Conservation (phyloP, 30 jellyfish, hydroid and myxozoan genomes). For the Haliclystus octoradiatus region DNA sequence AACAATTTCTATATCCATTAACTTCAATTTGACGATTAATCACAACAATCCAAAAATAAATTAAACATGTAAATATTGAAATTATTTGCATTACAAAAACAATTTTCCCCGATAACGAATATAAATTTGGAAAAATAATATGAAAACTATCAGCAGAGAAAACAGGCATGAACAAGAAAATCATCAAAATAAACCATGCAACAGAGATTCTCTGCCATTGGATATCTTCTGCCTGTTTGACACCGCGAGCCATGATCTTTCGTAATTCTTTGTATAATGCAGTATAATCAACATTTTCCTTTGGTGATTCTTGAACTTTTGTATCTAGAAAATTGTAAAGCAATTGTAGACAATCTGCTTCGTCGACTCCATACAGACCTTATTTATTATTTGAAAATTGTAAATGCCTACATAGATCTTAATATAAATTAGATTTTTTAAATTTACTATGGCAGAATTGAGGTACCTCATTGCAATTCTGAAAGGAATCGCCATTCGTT, state of each 20-base stretch:
- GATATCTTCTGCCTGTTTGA: slow-evolving; percentile 29
- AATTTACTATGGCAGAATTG: too few relatives aligned
- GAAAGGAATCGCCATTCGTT: too few relatives aligned
- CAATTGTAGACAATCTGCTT: neutral
- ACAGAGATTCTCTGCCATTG: slow-evolving; percentile 32
- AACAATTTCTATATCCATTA: slow-evolving; percentile 19
- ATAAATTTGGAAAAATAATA: slow-evolving; percentile 24
- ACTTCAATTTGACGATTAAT: slow-evolving; percentile 30
- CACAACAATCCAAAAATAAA: slow-evolving; percentile 42
- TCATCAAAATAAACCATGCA: slow-evolving; percentile 18
- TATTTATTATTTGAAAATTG: too few relatives aligned
- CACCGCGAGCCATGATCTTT: slow-evolving; percentile 29
- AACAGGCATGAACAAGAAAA: slow-evolving; percentile 37
- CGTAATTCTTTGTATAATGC: slow-evolving; percentile 10
- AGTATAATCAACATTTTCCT: neutral
- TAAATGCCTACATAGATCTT: too few relatives aligned
- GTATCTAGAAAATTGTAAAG: too few relatives aligned
- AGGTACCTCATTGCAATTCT: too few relatives aligned
- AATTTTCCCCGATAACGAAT: slow-evolving; percentile 28
- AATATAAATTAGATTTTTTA: too few relatives aligned
- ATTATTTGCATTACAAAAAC: slow-evolving; percentile 37
- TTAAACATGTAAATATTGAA: slow-evolving; percentile 17
- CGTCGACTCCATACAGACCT: slow-evolving; percentile 1
- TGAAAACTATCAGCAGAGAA: slow-evolving; percentile 34
- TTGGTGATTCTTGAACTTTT: too few relatives aligned